Evolutionary conservation across 2,888 invertebrate genomes (phyloP).

Genomic region (Yponomeuta malinellus): DNA sequence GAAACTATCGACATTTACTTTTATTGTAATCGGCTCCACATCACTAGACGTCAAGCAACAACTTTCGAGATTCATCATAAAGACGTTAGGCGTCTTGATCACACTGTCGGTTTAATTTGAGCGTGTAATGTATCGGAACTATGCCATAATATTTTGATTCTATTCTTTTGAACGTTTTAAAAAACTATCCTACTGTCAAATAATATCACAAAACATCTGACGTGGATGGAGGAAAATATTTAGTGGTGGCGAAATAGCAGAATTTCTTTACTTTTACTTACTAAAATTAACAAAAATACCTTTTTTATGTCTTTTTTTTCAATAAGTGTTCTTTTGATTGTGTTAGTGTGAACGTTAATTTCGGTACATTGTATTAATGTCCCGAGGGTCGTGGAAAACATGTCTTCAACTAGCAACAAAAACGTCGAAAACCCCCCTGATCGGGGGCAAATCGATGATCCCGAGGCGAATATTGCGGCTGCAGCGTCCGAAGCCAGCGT

Average conservation of each 20-base stretch:
- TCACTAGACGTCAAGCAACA: too few species aligned
- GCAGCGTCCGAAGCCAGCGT: conserved; percentile 48
- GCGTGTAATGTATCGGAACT: too few species aligned
- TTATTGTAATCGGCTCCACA: too few species aligned
- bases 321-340: neutral
- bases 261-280: conserved; percentile 2
- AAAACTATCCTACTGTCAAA: conserved; percentile 6
- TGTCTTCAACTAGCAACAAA: conserved; percentile 56
- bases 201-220: conserved; percentile 41
- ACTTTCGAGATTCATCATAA: too few species aligned
- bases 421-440: conserved; percentile 52
- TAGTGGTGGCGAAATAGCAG: conserved; percentile 14
- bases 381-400: conserved; percentile 46
- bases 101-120: too few species aligned
- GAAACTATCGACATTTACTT: too few species aligned
- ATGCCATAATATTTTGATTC: too few species aligned
- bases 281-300: neutral
- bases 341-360: neutral
- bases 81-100: too few species aligned
- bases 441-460: conserved; percentile 46
- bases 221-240: conserved; percentile 24
- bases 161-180: too few species aligned
- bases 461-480: conserved; percentile 52
- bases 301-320: neutral
- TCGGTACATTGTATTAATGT: conserved; percentile 46